A percentile compares a stretch with the other conserved stretches of the same genome.
These are phyloP conservation scores for Gymnorhina tibicen DNA, from an alignment of 2,113 vertebrate genomes.

Conservation along the genomic window DNA sequence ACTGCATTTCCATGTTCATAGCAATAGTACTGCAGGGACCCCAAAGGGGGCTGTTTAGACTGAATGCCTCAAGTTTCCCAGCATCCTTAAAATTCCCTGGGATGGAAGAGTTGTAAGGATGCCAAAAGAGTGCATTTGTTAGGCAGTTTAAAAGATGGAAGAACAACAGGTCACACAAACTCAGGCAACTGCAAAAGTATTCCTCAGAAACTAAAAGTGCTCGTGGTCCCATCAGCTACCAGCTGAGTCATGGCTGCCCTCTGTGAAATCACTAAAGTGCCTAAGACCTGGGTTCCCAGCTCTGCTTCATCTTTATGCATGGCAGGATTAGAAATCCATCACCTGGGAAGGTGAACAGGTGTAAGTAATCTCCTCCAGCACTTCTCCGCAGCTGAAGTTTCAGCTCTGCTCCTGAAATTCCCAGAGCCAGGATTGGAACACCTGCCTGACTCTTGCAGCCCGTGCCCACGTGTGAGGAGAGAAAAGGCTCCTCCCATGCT, in stretches of 20 bases:
- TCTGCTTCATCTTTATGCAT: background rate
- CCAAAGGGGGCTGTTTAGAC: background rate
- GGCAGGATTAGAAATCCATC: background rate
- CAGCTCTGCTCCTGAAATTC: background rate
- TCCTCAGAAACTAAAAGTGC: background rate
- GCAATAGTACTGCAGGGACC: background rate
- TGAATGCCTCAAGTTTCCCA: background rate
- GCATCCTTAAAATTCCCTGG: background rate
- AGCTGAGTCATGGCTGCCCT: rapidly evolving
- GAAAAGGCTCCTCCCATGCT: background rate
- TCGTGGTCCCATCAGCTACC: background rate
- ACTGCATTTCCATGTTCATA: conserved; percentile 67
- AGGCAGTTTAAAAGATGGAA: background rate
- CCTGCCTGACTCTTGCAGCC: rapidly evolving
- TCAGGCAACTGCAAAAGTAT: background rate
- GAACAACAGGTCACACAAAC: background rate
- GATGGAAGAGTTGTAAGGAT: background rate
- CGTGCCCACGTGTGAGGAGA: rapidly evolving
- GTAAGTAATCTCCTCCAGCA: background rate
- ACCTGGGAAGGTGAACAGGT: background rate
- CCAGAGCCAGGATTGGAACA: background rate
- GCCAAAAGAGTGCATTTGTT: background rate
- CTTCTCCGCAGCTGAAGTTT: background rate
- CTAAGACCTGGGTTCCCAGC: background rate
- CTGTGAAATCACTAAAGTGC: background rate